phyloP scores from a whole-genome alignment of 2,888 invertebrate species.

The Eurytoma adleriae region DNA sequence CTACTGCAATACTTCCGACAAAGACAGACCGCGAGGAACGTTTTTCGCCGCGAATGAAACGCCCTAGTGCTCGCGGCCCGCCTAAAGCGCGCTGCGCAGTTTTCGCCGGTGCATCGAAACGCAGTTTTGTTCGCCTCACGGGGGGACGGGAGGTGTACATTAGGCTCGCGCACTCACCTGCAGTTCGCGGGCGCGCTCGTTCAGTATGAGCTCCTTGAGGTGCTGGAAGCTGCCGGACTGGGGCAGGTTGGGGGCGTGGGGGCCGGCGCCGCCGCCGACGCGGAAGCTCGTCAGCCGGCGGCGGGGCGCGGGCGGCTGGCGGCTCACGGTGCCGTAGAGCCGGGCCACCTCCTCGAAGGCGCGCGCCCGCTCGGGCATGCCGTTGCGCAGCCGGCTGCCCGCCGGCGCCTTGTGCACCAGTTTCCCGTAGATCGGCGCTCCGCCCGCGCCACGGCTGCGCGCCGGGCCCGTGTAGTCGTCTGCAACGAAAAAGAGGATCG shows the following conservation, averaged over 20 bases:
- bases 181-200: constrained; percentile 86
- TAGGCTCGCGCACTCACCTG: constrained; percentile 64
- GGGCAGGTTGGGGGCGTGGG: constrained; percentile 55
- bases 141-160: too few relatives aligned
- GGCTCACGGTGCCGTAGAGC: constrained; percentile 77
- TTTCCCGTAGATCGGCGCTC: constrained; percentile 83
- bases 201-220: constrained; percentile 87
- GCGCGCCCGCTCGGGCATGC: constrained; percentile 75
- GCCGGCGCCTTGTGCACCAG: constrained; percentile 84
- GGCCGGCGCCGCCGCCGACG: constrained; percentile 57
- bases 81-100: too few relatives aligned
- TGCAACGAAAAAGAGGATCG: not conserved
- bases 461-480: constrained; percentile 60
- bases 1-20: too few relatives aligned
- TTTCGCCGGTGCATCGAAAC: too few relatives aligned
- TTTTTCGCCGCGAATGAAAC: too few relatives aligned
- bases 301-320: constrained; percentile 77
- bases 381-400: constrained; percentile 72
- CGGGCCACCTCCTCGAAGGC: constrained; percentile 78
- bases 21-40: too few relatives aligned
- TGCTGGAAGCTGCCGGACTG: constrained; percentile 82
- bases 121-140: too few relatives aligned
- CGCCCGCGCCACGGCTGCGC: constrained; percentile 68
- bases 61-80: too few relatives aligned
- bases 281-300: constrained; percentile 67